These are phyloP conservation scores for Hymenochirus boettgeri DNA, from an alignment of 2,113 vertebrate species.

Conservation along the genomic window DNA sequence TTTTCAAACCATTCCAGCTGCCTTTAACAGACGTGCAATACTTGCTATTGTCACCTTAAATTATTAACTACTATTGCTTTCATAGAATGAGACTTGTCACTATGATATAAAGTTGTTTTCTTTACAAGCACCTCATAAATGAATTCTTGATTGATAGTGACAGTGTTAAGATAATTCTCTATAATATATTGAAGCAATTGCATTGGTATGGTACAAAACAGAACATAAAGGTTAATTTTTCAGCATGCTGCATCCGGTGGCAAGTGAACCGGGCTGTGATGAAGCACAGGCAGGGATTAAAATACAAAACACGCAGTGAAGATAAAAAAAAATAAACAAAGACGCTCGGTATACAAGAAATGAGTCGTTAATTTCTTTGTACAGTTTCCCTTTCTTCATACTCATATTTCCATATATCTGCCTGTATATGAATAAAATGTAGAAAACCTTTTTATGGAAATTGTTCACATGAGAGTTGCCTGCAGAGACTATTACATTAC, in stretches of 20 bases:
- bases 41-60: constrained; percentile 2
- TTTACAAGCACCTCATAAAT: constrained; percentile 17
- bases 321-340: neutral
- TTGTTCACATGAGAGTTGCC: neutral
- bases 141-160: constrained; percentile 14
- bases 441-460: neutral
- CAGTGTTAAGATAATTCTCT: constrained; percentile 5
- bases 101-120: constrained; percentile 16
- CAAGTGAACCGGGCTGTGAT: neutral
- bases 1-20: constrained; percentile 10
- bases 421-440: neutral
- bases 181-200: constrained; percentile 1
- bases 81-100: constrained; percentile 4
- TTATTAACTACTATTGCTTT: constrained; percentile 20
- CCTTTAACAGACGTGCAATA: constrained; percentile 8
- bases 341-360: neutral
- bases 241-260: neutral
- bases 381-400: neutral
- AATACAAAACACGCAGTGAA: neutral
- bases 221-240: constrained; percentile 14
- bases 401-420: neutral
- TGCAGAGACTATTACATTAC: neutral
- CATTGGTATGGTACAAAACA: constrained; percentile 3
- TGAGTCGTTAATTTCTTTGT: neutral
- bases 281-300: neutral